Percentiles rank a stretch among this genome's conserved stretches.
Conservation (phyloP, 2,113 vertebrate genomes). For the Emydura subglobosa region DNA sequence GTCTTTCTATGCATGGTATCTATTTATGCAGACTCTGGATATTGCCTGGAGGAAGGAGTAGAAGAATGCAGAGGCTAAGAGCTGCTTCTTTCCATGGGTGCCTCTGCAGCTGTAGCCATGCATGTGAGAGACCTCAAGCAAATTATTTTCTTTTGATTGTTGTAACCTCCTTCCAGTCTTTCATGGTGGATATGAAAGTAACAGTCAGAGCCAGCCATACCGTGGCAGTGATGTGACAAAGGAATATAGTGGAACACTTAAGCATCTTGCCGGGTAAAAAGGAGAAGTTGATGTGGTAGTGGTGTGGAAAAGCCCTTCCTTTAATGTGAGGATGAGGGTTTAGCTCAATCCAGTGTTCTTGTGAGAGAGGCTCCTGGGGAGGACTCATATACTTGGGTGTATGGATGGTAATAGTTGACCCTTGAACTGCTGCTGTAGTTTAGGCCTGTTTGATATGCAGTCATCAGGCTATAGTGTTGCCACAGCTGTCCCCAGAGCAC, state of each 20-base stretch:
- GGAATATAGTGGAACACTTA: not conserved
- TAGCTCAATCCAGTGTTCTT: accelerated
- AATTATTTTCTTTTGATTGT: not conserved
- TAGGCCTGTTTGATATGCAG: not conserved
- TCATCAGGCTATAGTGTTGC: accelerated
- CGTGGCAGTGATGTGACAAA: not conserved
- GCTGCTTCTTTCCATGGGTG: not conserved
- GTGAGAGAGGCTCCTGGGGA: accelerated
- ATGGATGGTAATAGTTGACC: accelerated
- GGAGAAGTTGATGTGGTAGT: not conserved
- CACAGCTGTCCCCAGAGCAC: conserved; percentile 17
- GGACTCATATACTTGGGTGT: accelerated
- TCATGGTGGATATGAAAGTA: not conserved
- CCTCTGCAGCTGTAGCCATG: not conserved
- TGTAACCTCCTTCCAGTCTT: accelerated
- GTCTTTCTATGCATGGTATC: not conserved
- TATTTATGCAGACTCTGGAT: not conserved
- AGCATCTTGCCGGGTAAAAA: not conserved
- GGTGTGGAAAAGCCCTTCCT: not conserved
- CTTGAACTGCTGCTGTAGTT: not conserved
- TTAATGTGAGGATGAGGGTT: not conserved
- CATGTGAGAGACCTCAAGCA: not conserved
- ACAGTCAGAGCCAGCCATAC: not conserved
- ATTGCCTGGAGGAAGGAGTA: conserved; percentile 37
- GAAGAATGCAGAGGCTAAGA: conserved; percentile 38